Evolutionary conservation across 2,113 vertebrate species (phyloP).

Genomic region (Pedionomus torquatus): DNA sequence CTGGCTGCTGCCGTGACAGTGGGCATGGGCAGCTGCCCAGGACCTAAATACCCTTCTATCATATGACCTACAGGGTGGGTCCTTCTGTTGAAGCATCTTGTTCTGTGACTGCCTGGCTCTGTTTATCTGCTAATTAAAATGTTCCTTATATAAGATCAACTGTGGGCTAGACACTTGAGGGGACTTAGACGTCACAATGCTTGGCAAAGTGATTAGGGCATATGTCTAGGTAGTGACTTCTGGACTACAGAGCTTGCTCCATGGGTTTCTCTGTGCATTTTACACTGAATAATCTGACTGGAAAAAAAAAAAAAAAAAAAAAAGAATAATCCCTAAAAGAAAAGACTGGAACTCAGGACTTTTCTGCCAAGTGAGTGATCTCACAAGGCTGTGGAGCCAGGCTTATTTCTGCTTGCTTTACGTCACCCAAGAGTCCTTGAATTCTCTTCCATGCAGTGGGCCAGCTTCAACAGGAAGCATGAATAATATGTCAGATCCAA

Average conservation of each 20-base stretch:
- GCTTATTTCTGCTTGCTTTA: conserved; percentile 16
- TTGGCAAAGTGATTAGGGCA: neutral
- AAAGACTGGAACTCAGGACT: neutral
- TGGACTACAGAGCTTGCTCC: neutral
- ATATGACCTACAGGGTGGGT: neutral
- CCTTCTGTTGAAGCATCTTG: neutral
- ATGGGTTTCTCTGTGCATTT: neutral
- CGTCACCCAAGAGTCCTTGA: neutral
- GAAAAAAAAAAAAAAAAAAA: neutral
- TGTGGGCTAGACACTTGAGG: neutral
- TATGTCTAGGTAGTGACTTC: neutral
- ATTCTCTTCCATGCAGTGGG: neutral
- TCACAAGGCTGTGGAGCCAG: neutral
- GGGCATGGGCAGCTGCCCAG: neutral
- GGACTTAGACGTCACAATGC: neutral
- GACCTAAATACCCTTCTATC: neutral
- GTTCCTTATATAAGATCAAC: neutral
- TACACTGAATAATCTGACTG: neutral
- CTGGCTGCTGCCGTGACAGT: neutral
- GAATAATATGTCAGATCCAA: neutral
- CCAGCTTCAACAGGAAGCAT: conserved; percentile 1
- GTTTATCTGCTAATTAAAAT: neutral
- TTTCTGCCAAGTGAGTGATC: neutral
- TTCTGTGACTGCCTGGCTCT: neutral
- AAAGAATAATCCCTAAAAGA: neutral